Evolutionary conservation across 2,113 vertebrate species (phyloP).

Genomic region (Rostratula benghalensis): DNA sequence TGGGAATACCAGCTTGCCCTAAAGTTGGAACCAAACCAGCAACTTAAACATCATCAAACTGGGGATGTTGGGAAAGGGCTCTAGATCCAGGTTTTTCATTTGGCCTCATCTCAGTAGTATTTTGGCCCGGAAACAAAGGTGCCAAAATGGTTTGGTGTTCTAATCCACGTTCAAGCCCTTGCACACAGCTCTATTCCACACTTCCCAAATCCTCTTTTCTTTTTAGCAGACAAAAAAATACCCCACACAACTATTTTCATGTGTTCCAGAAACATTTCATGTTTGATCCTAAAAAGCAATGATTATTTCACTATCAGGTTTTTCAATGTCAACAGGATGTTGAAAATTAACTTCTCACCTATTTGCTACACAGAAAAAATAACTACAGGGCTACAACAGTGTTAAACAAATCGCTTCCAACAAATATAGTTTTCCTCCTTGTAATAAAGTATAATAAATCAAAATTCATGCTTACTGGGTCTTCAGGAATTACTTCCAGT

Average conservation of each 20-base stretch:
- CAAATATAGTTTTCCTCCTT: background rate
- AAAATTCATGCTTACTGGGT: background rate
- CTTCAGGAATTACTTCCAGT: background rate
- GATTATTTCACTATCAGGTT: background rate
- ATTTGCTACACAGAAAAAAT: accelerated
- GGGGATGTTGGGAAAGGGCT: background rate
- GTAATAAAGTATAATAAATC: background rate
- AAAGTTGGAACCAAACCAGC: background rate
- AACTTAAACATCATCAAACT: background rate
- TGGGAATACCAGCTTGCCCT: background rate
- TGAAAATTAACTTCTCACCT: background rate
- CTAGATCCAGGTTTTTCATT: background rate
- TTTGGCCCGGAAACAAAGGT: background rate
- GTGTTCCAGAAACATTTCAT: background rate
- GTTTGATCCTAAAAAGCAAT: background rate
- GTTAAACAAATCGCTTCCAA: background rate
- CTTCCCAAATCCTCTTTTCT: slow-evolving; percentile 25
- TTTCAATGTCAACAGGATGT: background rate
- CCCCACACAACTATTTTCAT: accelerated
- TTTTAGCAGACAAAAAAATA: background rate
- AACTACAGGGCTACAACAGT: background rate
- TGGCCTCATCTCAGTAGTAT: background rate
- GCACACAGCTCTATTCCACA: background rate
- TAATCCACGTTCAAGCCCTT: background rate
- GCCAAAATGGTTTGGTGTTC: background rate